Evolutionary conservation across 2,888 invertebrate species (phyloP), one percentile per base, ranked within the genome.

Genomic region (Caenorhabditis becei): DNA sequence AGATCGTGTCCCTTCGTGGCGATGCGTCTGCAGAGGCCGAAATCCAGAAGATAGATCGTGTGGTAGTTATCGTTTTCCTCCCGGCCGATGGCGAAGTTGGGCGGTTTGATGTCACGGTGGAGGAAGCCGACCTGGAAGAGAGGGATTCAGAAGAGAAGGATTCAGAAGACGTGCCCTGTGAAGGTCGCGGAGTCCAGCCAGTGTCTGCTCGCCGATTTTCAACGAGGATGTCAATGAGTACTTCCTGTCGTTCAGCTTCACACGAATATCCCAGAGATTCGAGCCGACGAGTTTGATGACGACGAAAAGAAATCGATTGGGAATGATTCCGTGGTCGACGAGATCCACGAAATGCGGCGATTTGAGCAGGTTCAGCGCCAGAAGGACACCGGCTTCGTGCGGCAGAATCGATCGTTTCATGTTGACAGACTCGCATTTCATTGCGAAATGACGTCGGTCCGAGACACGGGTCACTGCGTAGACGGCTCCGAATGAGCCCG

Each of bases 221-320:
- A 86, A 18, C 7, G 70, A 24, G 3, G 82, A 83, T 18, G 61
- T 58, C 53, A 84, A 18, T 0, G 83, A 53, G 62, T 78, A 86
- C 47, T 56, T 35, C 18, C 61, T 72, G 2, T 78, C 74, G 3
- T 72, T 61, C 10, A 80, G 71, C 8, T 77, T 56, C 37, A 83
- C 28, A 28, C 88, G 70, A 41, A 88, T 51, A 58, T 88, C 88
- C 88, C 88, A 88, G n/a, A 88, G 63, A 72, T 88, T 88, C 53
- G 32, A 69, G 1, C 88, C 88, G 18, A 87, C 88, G 49, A 88
- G 63, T 53, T 77, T 84, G 71, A 88, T 82, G 32, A 87, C 77
- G 14, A 88, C 65, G 53, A 82, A 88, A 20, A 77, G 37, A 70
- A 88, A 88, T 0, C 88, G 86, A 8, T 69, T 71, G 2, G 23